Percentiles rank a stretch among this genome's conserved stretches.
phyloP scores from a whole-genome alignment of 30 jellyfish, hydroid and myxozoan genomes.

The Sanderia malayensis region DNA sequence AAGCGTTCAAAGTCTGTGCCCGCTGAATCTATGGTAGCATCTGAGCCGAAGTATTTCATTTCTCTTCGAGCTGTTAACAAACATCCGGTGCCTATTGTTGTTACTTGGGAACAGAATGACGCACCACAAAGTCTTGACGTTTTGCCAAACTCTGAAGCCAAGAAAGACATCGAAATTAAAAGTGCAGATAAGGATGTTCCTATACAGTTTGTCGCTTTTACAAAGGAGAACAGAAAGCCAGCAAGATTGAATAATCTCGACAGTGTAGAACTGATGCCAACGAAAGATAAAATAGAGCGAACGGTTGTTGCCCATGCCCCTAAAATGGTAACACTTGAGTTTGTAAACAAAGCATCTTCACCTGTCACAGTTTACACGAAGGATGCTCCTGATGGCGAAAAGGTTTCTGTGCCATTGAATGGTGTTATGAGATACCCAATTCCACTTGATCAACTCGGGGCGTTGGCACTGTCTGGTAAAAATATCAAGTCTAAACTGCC shows the following conservation, averaged over 20 bases:
- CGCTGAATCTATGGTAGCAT: background rate
- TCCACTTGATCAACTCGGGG: background rate
- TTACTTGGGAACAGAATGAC: background rate
- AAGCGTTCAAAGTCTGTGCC: background rate
- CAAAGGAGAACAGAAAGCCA: background rate
- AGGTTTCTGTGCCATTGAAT: slow-evolving; percentile 20
- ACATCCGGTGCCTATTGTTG: background rate
- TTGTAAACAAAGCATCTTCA: slow-evolving; percentile 34
- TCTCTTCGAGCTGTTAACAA: background rate
- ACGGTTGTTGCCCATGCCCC: slow-evolving; percentile 17
- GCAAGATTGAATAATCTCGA: background rate
- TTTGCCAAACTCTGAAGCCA: background rate
- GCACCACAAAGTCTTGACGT: background rate
- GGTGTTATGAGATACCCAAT: background rate
- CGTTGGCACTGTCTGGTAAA: slow-evolving; percentile 22
- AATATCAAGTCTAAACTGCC: slow-evolving; percentile 17
- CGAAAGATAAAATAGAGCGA: background rate
- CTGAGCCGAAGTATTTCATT: background rate
- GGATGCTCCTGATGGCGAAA: slow-evolving; percentile 22
- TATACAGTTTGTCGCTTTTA: background rate
- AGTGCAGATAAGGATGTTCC: background rate
- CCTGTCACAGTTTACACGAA: slow-evolving; percentile 1
- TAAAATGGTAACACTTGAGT: slow-evolving; percentile 3
- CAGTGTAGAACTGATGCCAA: slow-evolving; percentile 23
- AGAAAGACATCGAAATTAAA: background rate